These are phyloP conservation scores for Apteryx owenii DNA, from an alignment of 2,113 vertebrate genomes.

Conservation along the genomic window DNA sequence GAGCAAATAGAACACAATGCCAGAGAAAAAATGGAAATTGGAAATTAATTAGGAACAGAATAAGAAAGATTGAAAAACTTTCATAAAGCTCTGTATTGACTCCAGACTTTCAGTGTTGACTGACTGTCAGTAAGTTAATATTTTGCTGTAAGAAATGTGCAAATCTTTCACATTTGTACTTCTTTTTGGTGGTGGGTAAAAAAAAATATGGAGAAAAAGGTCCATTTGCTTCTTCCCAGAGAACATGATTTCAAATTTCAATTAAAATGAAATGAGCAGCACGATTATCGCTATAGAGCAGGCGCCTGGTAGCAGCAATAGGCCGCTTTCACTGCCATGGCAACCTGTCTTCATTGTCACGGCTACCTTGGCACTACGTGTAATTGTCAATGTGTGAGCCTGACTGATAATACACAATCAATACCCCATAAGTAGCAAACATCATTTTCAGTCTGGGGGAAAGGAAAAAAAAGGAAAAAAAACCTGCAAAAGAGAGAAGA, in stretches of 20 bases:
- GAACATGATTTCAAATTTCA: constrained; percentile 86
- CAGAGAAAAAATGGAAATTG: constrained; percentile 24
- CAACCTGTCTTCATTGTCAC: constrained; percentile 84
- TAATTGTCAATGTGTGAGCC: constrained; percentile 84
- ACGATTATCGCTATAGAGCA: constrained; percentile 85
- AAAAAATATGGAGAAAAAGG: not conserved
- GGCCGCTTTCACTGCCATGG: constrained; percentile 86
- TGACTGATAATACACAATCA: constrained; percentile 87
- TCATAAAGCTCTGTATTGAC: constrained; percentile 13
- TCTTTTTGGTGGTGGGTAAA: not conserved
- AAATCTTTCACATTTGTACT: constrained; percentile 61
- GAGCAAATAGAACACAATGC: not conserved
- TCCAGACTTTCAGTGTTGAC: not conserved
- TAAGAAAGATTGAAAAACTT: constrained; percentile 28
- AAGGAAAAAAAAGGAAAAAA: not conserved
- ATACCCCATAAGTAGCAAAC: constrained; percentile 79
- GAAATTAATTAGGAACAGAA: constrained; percentile 57
- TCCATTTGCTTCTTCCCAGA: constrained; percentile 77
- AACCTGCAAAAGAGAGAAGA: not conserved
- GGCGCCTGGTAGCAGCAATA: constrained; percentile 78
- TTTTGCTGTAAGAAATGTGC: constrained; percentile 68
- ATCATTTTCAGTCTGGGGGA: constrained; percentile 67
- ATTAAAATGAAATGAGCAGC: constrained; percentile 87
- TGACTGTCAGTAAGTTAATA: constrained; percentile 43
- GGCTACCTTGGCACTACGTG: constrained; percentile 83